Evolutionary conservation across 1,140 invertebrate species (phyloP).

Genomic region (Rhopalosiphum padi): DNA sequence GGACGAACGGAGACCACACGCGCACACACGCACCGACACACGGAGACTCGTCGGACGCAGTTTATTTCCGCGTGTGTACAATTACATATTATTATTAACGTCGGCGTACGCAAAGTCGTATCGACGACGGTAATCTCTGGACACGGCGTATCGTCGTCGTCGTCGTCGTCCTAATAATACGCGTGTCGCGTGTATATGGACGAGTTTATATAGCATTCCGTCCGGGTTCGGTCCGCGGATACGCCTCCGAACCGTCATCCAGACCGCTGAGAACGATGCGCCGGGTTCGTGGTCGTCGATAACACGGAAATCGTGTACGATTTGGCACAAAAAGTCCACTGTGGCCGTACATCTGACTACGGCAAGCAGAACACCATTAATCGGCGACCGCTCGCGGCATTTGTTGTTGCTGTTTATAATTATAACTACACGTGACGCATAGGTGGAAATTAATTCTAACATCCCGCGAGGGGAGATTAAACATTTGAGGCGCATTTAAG

Average conservation of each 20-base stretch:
- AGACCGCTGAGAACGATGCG: not conserved
- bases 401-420: no score
- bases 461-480: no score
- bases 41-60: not conserved
- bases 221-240: not conserved
- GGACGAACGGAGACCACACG: constrained; percentile 30
- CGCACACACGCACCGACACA: not conserved
- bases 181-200: not conserved
- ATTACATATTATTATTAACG: not conserved
- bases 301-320: not conserved
- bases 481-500: no score
- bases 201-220: not conserved
- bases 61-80: not conserved
- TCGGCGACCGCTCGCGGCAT: no score
- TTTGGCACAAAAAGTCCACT: no score
- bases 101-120: constrained; percentile 18
- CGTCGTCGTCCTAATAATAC: not conserved
- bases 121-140: not conserved
- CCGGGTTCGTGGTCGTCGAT: not conserved
- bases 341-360: no score
- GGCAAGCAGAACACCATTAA: no score
- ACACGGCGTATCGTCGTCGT: not conserved
- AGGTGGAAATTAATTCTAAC: no score
- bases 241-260: not conserved
- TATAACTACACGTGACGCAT: no score